Base-by-base conservation (phyloP, 2,888 invertebrate genomes). In the Andrena minutula region DNA sequence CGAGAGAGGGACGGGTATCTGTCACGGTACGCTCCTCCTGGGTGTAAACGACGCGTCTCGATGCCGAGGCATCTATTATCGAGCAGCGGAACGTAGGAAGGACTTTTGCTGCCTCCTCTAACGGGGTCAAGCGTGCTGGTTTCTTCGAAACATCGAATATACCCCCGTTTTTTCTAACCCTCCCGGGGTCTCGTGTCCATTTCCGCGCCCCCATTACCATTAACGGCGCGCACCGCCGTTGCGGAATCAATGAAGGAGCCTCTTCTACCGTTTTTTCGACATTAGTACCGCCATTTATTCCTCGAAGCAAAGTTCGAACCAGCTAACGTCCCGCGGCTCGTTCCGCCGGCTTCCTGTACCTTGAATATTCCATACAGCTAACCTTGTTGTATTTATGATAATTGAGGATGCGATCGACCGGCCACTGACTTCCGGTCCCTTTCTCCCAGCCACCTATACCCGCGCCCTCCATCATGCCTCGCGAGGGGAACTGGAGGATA, bases 361-460 rank as follows among this genome's bases (percentile, higher is more conserved):
- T 81, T 83, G 88, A 79, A 88, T 88, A 86, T 88, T 83, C 84
- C 88, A 82, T 79, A 68, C 82, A 83, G 79, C 79, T 80, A 83
- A 75, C 83, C 83, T 82, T 76, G 77, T 76, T 78, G 78, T 81
- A 66, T 86, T 88, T 86, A 79, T 79, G 79, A 84, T 88, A 86
- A 88, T 86, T 72, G 76, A 66, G 70, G 58, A 30, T 68, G 63
- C 74, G 61, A 79, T 79, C 80, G 71, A 58, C 56, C 10, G 56
- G n/a, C 28, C 20, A 30, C 75, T 8, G 64, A 51, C 64, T 28
- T 71, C 53, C 71, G 53, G 7, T 10, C 7, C 26, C n/a, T 12
- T n/a, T 28, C 3, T 28, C 47, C 23, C 41, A 41, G 28, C n/a
- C 16, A 26, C 30, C 63, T 47, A 32, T 20, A 41, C 23, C 10